Percentiles rank a stretch among this genome's conserved stretches.
Conservation (phyloP, 2,888 invertebrate genomes). For the Cryptocephalus primarius region DNA sequence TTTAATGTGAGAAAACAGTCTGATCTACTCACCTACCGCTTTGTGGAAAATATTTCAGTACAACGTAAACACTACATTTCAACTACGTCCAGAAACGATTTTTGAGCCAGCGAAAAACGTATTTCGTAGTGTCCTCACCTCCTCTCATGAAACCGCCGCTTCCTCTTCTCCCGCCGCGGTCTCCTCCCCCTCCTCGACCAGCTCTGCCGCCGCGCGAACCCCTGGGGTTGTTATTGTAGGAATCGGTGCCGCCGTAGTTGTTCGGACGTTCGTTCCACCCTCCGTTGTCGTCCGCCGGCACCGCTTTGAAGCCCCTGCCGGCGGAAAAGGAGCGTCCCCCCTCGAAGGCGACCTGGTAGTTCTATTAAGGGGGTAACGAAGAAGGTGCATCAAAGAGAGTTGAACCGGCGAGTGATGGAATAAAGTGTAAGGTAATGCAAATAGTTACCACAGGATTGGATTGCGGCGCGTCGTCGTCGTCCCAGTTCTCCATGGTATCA, state of each 20-base stretch:
- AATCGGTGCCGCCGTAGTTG: constrained; percentile 18
- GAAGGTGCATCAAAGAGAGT: not conserved
- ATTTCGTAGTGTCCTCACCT: constrained; percentile 1
- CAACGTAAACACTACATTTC: too few relatives aligned
- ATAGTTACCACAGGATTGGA: too few relatives aligned
- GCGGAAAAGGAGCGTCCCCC: constrained; percentile 42
- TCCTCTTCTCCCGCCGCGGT: constrained; percentile 7
- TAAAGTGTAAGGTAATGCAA: too few relatives aligned
- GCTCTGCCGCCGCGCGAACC: not conserved
- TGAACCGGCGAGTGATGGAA: too few relatives aligned
- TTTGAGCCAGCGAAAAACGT: not conserved
- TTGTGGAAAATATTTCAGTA: too few relatives aligned
- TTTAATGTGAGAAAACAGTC: too few relatives aligned
- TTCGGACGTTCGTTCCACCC: constrained; percentile 10
- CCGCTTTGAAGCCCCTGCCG: constrained; percentile 43
- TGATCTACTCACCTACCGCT: too few relatives aligned
- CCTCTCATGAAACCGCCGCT: constrained; percentile 5
- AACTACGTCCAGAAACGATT: too few relatives aligned
- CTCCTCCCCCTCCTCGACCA: constrained; percentile 34
- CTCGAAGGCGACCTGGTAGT: constrained; percentile 33
- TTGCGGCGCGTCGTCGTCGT: too few relatives aligned
- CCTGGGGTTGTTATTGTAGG: constrained; percentile 7
- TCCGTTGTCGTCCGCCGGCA: constrained; percentile 15
- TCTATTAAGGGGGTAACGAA: constrained; percentile 1
- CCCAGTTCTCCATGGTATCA: too few relatives aligned